Evolutionary conservation across 2,888 invertebrate species (phyloP).

Genomic region (Drosophila kambysellisi): DNA sequence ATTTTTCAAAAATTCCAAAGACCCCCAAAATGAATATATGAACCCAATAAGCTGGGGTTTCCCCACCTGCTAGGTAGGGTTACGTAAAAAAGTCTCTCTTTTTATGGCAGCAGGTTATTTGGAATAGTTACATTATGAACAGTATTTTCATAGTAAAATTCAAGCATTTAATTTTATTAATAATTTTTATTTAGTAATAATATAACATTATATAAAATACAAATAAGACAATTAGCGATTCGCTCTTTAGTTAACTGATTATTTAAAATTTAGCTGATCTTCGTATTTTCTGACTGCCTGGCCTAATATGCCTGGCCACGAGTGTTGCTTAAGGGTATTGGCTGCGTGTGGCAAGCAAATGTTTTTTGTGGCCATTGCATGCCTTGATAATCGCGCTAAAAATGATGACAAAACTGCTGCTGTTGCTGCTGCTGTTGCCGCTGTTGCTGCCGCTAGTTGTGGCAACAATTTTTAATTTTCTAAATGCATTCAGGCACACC

Average conservation of each 20-base stretch:
- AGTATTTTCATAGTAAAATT: not conserved
- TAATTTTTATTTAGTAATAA: not conserved
- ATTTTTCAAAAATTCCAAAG: no score
- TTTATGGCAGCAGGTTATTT: no score
- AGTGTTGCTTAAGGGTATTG: slow-evolving; percentile 43
- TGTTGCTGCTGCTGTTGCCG: slow-evolving; percentile 63
- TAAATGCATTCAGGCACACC: slow-evolving; percentile 70
- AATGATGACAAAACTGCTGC: slow-evolving; percentile 78
- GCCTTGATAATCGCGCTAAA: slow-evolving; percentile 78
- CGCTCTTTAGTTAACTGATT: not conserved
- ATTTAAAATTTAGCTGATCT: not conserved
- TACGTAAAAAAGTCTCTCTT: no score
- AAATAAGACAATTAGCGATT: not conserved
- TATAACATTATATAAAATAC: not conserved
- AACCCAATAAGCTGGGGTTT: no score
- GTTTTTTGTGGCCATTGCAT: slow-evolving; percentile 67
- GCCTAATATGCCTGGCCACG: slow-evolving; percentile 4
- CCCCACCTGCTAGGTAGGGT: no score
- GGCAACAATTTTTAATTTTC: slow-evolving; percentile 77
- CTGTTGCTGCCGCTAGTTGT: slow-evolving; percentile 68
- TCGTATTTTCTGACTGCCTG: not conserved
- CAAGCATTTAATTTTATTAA: not conserved
- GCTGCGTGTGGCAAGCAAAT: slow-evolving; percentile 69
- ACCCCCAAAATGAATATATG: no score
- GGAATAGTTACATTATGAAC: no score